phyloP scores from a whole-genome alignment of 30 jellyfish, hydroid and myxozoan genomes.

The Morbakka virulenta region DNA sequence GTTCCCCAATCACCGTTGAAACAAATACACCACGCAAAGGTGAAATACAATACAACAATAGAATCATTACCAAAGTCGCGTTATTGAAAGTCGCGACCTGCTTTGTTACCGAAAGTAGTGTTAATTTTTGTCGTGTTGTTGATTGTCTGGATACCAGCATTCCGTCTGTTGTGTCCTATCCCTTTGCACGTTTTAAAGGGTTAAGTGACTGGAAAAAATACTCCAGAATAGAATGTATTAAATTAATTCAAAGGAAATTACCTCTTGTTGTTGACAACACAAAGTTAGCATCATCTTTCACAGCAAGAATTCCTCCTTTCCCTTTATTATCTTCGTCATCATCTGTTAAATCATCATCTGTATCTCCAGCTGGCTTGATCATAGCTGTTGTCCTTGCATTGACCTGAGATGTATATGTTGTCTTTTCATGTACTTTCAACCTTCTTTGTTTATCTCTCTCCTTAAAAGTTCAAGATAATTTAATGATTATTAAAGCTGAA shows the following conservation, averaged over 20 bases:
- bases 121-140: no score
- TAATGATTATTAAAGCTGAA: background rate
- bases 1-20: no score
- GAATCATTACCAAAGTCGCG: no score
- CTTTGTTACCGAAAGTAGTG: no score
- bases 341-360: constrained; percentile 76
- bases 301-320: constrained; percentile 70
- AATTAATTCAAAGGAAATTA: background rate
- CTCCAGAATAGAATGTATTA: no score
- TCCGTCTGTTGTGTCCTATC: no score
- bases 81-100: no score
- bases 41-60: no score
- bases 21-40: no score
- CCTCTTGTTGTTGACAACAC: constrained; percentile 93
- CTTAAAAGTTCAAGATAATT: constrained; percentile 14
- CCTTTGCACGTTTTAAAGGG: no score
- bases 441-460: constrained; percentile 79
- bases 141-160: no score
- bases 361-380: constrained; percentile 97
- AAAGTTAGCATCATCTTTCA: constrained; percentile 91
- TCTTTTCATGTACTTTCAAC: constrained; percentile 78
- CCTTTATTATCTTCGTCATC: constrained; percentile 54
- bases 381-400: constrained; percentile 95
- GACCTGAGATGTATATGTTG: constrained; percentile 90
- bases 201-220: no score